phyloP scores from a whole-genome alignment of 2,888 invertebrate species.

The Unio pictorum region DNA sequence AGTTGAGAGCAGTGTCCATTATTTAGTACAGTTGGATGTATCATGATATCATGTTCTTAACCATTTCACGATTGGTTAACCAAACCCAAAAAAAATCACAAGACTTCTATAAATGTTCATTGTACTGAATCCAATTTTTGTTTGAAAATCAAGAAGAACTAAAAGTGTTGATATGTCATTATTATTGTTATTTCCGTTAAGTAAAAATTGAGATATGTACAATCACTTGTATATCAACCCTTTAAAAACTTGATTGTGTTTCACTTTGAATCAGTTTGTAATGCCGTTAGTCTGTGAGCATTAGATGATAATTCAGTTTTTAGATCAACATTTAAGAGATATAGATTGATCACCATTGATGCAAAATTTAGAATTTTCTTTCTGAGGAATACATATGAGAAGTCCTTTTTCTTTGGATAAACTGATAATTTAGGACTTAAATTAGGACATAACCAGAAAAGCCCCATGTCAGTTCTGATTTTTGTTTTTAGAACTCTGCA shows the following conservation, averaged over 20 bases:
- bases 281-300: background rate
- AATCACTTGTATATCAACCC: too few species aligned
- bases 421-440: background rate
- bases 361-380: background rate
- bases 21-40: constrained; percentile 6
- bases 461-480: too few species aligned
- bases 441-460: background rate
- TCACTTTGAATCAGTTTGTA: too few species aligned
- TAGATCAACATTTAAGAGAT: background rate
- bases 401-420: background rate
- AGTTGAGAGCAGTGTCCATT: constrained; percentile 7
- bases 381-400: background rate
- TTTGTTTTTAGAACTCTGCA: background rate
- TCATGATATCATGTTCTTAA: constrained; percentile 1
- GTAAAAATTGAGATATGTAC: too few species aligned
- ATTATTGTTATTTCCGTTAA: too few species aligned
- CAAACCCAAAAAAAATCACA: too few species aligned
- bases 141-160: too few species aligned
- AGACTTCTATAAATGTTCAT: too few species aligned
- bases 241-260: too few species aligned
- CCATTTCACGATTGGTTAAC: background rate
- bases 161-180: too few species aligned
- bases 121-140: too few species aligned
- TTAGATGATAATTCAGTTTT: constrained; percentile 1
- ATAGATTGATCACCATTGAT: background rate